Evolutionary conservation across 2,113 vertebrate species (phyloP).

Genomic region (Aythya baeri): DNA sequence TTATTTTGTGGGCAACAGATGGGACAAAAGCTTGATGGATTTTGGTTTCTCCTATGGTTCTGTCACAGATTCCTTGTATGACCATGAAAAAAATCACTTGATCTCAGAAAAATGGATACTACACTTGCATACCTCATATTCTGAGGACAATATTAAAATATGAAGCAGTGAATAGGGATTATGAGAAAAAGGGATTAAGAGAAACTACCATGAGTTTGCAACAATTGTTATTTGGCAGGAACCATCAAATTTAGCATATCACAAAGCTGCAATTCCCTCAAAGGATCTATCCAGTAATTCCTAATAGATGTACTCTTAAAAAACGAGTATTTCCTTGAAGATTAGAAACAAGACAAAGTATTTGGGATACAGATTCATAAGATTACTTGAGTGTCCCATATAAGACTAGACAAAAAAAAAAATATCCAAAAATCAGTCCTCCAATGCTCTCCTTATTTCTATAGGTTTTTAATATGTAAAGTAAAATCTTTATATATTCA

Average conservation of each 20-base stretch:
- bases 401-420: neutral
- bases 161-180: neutral
- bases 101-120: neutral
- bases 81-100: neutral
- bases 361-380: neutral
- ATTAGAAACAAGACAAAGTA: neutral
- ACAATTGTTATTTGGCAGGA: neutral
- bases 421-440: neutral
- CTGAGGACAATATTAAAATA: neutral
- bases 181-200: neutral
- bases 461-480: neutral
- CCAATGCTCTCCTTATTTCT: neutral
- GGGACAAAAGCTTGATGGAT: neutral
- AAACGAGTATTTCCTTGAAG: neutral
- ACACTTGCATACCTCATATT: neutral
- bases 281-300: neutral
- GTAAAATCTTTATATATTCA: neutral
- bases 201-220: neutral
- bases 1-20: neutral
- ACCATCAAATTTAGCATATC: neutral
- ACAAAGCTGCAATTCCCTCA: neutral
- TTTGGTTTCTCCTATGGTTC: neutral
- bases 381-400: neutral
- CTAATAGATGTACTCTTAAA: too few species aligned
- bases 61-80: neutral